Evolutionary conservation across 2,113 vertebrate genomes (phyloP), one percentile per base, ranked within the genome.

Genomic region (Tachysurus vachellii): DNA sequence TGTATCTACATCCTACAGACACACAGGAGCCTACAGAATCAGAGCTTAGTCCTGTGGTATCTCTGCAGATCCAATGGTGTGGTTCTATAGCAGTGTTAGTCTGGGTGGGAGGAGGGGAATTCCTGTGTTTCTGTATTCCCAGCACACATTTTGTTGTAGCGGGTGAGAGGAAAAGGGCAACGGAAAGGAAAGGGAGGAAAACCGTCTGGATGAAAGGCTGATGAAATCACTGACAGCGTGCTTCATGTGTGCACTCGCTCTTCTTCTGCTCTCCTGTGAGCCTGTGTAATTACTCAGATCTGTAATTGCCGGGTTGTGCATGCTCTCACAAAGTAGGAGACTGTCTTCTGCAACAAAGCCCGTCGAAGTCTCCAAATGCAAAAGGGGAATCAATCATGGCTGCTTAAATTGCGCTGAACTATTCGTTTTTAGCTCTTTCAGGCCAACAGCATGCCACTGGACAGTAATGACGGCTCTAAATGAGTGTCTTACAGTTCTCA

Each of bases 281-380:
- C 61, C 62, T 47, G 47, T 86, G 59, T 79, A 89, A 89, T 88
- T 88, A 86, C 84, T 71, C 68, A 3, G 47, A 50, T 82, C 80
- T 42, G 61, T 86, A 86, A 86, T 86, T 86, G 84, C 80, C 23
- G 23, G 88, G 70, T 71, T 85, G 57, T 8, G 17, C 36, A n/a
- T 42, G 7, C 8, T 36, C 19, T 36, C 80, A 83, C 86, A 83
- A 87, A 64, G 80, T 50, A 50, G 28, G 31, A 80, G 80, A 83
- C 80, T 54, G 80, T 77, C 56, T 64, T 54, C 44, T 16, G 80
- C 19, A 66, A 87, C 86, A 64, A 82, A 87, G 80, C 36, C 36
- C 62, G 26, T 73, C 17, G 26, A 68, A 73, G 79, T 82, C 66
- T 19, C 17, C 79, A 54, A 61, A 61, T 42, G n/a, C 36, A 9